A percentile compares a stretch with the other conserved stretches of the same genome.
Evolutionary conservation across 1,140 invertebrate genomes (phyloP).

Genomic region (Vollenhovia emeryi): DNA sequence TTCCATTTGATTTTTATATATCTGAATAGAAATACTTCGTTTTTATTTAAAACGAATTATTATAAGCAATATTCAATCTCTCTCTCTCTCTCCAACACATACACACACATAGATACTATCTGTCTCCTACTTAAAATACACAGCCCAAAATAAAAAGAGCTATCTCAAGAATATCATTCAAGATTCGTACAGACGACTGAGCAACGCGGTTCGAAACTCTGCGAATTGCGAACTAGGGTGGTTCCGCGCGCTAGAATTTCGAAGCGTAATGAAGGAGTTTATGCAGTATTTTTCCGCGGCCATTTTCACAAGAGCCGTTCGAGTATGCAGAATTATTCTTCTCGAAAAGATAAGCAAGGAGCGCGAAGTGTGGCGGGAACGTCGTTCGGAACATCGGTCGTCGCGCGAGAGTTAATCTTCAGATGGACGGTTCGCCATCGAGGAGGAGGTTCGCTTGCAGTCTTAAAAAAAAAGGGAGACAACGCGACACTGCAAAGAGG

Average conservation of each 20-base stretch:
- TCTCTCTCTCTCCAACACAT: too few relatives aligned
- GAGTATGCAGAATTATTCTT: constrained; percentile 28
- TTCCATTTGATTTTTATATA: neutral
- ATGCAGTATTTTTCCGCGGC: constrained; percentile 37
- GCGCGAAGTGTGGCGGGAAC: neutral
- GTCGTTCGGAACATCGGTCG: neutral
- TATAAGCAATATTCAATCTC: neutral
- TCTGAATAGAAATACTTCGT: neutral
- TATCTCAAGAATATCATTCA: neutral
- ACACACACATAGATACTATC: neutral
- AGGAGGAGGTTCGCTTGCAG: neutral
- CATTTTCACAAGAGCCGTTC: constrained; percentile 7
- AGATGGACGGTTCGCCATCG: neutral
- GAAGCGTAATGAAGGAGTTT: constrained; percentile 51
- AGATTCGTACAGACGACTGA: constrained; percentile 4
- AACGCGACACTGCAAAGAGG: neutral
- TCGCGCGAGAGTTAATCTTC: constrained; percentile 26
- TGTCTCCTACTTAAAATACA: neutral
- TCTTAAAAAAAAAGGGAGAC: neutral
- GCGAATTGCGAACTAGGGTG: constrained; percentile 32
- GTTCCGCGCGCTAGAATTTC: constrained; percentile 40
- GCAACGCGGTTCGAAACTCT: neutral
- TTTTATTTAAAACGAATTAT: neutral
- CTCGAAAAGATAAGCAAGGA: constrained; percentile 29
- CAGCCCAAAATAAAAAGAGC: neutral